A percentile compares a stretch with the other conserved stretches of the same genome.
phyloP scores from a whole-genome alignment of 2,113 vertebrate genomes.

The Phoenicopterus ruber region DNA sequence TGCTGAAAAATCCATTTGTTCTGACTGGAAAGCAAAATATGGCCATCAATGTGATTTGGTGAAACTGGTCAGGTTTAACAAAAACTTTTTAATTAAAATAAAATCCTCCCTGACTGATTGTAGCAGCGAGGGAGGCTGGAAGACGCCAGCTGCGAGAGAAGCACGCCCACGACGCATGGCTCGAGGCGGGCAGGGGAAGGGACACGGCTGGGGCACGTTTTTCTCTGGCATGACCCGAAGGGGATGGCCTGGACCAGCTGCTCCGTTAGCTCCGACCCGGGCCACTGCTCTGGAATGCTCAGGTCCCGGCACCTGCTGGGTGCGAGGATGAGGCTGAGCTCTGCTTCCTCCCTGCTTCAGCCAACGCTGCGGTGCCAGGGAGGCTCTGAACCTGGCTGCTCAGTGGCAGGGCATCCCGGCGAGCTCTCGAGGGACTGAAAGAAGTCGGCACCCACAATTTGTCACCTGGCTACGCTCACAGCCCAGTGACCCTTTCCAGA shows the following conservation, averaged over 20 bases:
- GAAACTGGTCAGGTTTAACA: not conserved
- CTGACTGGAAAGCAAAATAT: not conserved
- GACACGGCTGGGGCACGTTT: fast-evolving
- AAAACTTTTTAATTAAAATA: not conserved
- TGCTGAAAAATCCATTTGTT: not conserved
- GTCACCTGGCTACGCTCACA: fast-evolving
- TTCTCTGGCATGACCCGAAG: fast-evolving
- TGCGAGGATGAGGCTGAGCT: not conserved
- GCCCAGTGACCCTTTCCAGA: fast-evolving
- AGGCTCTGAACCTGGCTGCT: not conserved
- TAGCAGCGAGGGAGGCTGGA: not conserved
- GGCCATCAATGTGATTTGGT: fast-evolving
- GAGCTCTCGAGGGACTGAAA: not conserved
- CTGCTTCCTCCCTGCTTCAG: not conserved
- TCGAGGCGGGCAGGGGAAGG: not conserved
- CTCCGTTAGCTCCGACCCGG: not conserved
- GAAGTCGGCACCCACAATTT: too few relatives aligned
- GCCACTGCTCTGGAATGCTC: not conserved
- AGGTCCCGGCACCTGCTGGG: not conserved
- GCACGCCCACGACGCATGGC: fast-evolving
- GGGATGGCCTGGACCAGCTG: not conserved
- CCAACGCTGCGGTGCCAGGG: not conserved
- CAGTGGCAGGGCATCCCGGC: fast-evolving
- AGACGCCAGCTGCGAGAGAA: not conserved
- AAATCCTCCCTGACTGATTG: not conserved